Percentiles rank a stretch among this genome's conserved stretches.
Evolutionary conservation across 2,797 vertebrate genomes (phyloP).

Genomic region (Ambastaia sidthimunki): DNA sequence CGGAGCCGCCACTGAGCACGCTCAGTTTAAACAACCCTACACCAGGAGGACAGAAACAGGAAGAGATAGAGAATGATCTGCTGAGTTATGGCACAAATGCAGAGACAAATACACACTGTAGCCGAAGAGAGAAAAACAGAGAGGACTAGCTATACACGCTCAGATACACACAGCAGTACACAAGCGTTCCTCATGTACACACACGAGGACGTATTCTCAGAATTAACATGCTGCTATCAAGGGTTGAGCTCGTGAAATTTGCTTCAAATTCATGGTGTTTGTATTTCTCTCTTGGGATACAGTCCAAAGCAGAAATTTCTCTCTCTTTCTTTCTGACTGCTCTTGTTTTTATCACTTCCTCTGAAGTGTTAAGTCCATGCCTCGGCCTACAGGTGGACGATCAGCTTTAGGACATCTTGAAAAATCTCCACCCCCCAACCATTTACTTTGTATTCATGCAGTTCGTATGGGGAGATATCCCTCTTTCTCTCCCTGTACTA

Average conservation of each 20-base stretch:
- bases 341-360: constrained; percentile 52
- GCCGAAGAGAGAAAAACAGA: constrained; percentile 36
- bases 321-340: constrained; percentile 21
- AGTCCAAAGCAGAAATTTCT: constrained; percentile 47
- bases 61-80: constrained; percentile 39
- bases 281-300: constrained; percentile 34
- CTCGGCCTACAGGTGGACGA: constrained; percentile 53
- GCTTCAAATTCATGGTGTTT: constrained; percentile 43
- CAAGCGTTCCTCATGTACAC: constrained; percentile 46
- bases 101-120: constrained; percentile 42
- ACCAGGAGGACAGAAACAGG: constrained; percentile 64
- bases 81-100: constrained; percentile 48
- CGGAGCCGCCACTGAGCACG: constrained; percentile 59
- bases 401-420: constrained; percentile 52
- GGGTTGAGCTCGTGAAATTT: constrained; percentile 33
- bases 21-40: constrained; percentile 68
- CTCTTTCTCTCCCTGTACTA: constrained; percentile 53
- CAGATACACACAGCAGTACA: constrained; percentile 36
- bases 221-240: constrained; percentile 38
- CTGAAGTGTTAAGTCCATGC: constrained; percentile 53
- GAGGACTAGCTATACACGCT: constrained; percentile 41
- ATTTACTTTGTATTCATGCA: constrained; percentile 48
- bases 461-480: constrained; percentile 29
- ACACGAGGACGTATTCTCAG: constrained; percentile 54
- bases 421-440: constrained; percentile 44